Conservation (phyloP, 2,888 invertebrate genomes). For the Chironomus tentans region DNA sequence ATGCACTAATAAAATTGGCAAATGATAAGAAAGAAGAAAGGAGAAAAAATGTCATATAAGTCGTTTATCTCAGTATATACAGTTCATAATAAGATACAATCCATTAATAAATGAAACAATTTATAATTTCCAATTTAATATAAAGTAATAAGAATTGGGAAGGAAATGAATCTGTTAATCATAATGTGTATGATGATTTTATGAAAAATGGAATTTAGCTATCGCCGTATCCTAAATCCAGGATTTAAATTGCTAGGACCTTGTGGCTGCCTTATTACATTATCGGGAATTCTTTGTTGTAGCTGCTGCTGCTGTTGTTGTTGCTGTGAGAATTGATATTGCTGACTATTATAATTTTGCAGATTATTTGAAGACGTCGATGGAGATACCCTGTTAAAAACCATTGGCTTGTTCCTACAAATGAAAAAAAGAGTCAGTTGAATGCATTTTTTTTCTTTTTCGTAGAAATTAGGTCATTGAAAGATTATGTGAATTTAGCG, state of each 20-base stretch:
- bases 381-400: not conserved
- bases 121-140: too few relatives aligned
- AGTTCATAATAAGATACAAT: too few relatives aligned
- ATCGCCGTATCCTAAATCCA: slow-evolving; percentile 60
- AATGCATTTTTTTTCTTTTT: not conserved
- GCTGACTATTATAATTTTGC: not conserved
- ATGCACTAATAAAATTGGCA: not conserved
- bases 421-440: not conserved
- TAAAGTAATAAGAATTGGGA: too few relatives aligned
- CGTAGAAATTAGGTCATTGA: not conserved
- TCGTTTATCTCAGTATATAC: too few relatives aligned
- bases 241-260: slow-evolving; percentile 48
- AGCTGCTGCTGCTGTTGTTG: not conserved
- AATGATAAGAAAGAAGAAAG: not conserved
- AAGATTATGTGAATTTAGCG: slow-evolving; percentile 13
- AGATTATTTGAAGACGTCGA: slow-evolving; percentile 9
- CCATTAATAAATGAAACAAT: too few relatives aligned
- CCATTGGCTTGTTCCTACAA: not conserved
- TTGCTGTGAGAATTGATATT: not conserved
- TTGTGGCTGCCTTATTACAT: slow-evolving; percentile 59
- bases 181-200: too few relatives aligned
- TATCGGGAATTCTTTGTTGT: slow-evolving; percentile 32
- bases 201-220: slow-evolving; percentile 37
- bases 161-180: too few relatives aligned
- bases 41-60: too few relatives aligned